A percentile compares a stretch with the other conserved stretches of the same genome.
Evolutionary conservation across 2,797 vertebrate genomes (phyloP).

Genomic region (Anguilla anguilla): DNA sequence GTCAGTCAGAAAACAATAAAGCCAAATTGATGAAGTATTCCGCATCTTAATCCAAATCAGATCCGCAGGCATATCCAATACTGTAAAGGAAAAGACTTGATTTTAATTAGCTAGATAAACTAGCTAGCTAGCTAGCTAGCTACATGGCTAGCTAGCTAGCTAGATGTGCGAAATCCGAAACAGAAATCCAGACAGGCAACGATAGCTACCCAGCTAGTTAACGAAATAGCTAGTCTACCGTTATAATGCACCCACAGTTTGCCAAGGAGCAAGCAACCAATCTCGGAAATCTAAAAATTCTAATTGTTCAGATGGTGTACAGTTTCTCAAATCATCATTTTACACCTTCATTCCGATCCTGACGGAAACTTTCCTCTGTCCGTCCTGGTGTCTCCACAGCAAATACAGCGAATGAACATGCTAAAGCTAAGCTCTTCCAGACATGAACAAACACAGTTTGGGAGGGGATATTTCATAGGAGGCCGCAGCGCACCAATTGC

Average conservation of each 20-base stretch:
- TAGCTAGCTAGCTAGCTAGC: slow-evolving; percentile 26
- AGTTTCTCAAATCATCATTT: neutral
- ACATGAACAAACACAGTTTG: slow-evolving; percentile 30
- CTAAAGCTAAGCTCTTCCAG: slow-evolving; percentile 11
- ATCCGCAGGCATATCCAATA: neutral
- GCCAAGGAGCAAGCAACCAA: neutral
- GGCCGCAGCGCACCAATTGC: slow-evolving; percentile 23
- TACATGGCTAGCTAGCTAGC: slow-evolving; percentile 19
- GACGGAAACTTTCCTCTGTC: neutral
- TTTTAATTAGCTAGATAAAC: slow-evolving; percentile 26
- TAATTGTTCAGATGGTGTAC: neutral
- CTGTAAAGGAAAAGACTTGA: slow-evolving; percentile 31
- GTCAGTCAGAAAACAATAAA: slow-evolving; percentile 14
- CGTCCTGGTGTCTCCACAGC: neutral
- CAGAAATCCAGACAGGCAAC: slow-evolving; percentile 17
- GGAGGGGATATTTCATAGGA: slow-evolving; percentile 65
- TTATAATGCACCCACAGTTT: slow-evolving; percentile 2
- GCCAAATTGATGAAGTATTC: slow-evolving; percentile 7
- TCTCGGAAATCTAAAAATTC: neutral
- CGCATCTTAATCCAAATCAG: slow-evolving; percentile 31
- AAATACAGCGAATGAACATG: slow-evolving; percentile 13
- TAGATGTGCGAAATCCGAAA: slow-evolving; percentile 22
- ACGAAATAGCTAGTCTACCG: neutral
- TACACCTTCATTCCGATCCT: neutral
- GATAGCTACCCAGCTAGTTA: slow-evolving; percentile 15